Conservation (phyloP, 2,113 vertebrate genomes). For the Tachycineta bicolor region DNA sequence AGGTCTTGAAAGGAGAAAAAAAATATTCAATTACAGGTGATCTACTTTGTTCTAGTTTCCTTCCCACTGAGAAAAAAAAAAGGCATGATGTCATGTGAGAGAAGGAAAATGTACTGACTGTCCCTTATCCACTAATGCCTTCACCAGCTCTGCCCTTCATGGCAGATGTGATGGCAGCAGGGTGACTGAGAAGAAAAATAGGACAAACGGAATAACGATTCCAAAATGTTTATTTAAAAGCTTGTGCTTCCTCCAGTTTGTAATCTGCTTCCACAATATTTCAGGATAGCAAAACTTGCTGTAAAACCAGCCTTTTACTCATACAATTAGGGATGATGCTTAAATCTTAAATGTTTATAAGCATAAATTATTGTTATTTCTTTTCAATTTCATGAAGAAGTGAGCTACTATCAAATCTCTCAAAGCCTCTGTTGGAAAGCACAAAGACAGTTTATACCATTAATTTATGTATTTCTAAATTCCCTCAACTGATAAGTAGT, state of each 20-base stretch:
- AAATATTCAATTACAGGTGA: not conserved
- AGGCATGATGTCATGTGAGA: not conserved
- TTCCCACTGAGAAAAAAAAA: not conserved
- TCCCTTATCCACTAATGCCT: not conserved
- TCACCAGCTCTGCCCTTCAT: not conserved
- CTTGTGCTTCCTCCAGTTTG: not conserved
- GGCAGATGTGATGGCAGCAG: not conserved
- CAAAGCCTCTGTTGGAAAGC: not conserved
- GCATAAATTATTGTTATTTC: not conserved
- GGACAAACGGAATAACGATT: not conserved
- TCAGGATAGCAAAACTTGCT: not conserved
- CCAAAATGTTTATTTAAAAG: not conserved
- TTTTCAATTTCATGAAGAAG: not conserved
- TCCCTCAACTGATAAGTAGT: not conserved
- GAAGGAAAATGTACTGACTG: not conserved
- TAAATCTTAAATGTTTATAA: not conserved
- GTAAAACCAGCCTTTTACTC: not conserved
- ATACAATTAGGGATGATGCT: not conserved
- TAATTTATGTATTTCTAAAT: not conserved
- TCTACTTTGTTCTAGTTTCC: not conserved
- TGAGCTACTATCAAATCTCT: not conserved
- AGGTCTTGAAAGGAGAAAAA: not conserved
- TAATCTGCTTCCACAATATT: not conserved
- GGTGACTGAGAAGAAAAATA: not conserved
- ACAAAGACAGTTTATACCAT: not conserved